Evolutionary conservation across 2,113 vertebrate species (phyloP).

Genomic region (Athene noctua): DNA sequence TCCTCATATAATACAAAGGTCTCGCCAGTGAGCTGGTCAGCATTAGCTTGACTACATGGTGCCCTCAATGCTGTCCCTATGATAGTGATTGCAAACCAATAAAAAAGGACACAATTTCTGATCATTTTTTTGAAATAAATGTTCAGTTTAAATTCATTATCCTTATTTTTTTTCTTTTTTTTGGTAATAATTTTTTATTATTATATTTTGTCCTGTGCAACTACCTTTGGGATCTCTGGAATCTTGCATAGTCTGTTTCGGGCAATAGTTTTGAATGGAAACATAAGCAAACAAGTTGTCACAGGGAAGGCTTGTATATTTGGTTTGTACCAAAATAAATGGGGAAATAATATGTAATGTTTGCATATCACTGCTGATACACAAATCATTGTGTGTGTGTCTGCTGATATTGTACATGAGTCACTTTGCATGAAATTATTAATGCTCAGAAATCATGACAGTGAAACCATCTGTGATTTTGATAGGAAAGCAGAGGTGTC

Average conservation of each 20-base stretch:
- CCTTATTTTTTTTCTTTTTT: too few relatives aligned
- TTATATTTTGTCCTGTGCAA: neutral
- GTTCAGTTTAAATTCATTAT: neutral
- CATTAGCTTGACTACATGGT: neutral
- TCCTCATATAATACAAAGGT: neutral
- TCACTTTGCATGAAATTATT: neutral
- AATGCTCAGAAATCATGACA: neutral
- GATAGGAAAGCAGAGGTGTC: neutral
- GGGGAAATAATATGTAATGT: neutral
- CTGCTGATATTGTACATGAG: neutral
- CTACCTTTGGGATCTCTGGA: neutral
- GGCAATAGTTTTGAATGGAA: neutral
- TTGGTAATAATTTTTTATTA: neutral
- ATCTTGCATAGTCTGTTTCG: neutral
- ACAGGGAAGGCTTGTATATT: neutral
- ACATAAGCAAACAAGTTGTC: neutral
- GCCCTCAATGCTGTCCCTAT: neutral
- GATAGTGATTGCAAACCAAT: neutral
- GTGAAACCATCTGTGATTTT: neutral
- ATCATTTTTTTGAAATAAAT: neutral
- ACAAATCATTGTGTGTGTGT: neutral
- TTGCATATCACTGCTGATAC: neutral
- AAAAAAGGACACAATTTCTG: neutral
- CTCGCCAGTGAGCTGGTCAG: neutral
- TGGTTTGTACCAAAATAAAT: neutral